Conservation (phyloP, 2,113 vertebrate species). For the Acanthisitta chloris region DNA sequence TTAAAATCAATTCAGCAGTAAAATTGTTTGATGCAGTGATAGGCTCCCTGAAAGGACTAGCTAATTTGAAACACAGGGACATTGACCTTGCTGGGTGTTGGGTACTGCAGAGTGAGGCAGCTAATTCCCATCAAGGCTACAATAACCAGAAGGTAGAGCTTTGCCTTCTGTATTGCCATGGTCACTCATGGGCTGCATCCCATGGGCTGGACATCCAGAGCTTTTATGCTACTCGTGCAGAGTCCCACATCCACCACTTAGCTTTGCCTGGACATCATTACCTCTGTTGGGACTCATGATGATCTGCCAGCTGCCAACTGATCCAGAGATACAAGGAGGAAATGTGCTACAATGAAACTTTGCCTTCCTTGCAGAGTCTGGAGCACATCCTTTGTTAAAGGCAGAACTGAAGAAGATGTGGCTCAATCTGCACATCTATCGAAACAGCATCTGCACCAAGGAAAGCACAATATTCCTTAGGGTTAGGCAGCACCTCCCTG, state of each 20-base stretch:
- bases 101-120: background rate
- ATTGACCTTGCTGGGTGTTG: background rate
- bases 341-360: background rate
- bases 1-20: background rate
- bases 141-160: background rate
- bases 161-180: background rate
- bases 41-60: background rate
- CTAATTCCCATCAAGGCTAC: background rate
- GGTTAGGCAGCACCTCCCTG: background rate
- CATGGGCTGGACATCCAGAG: background rate
- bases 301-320: background rate
- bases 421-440: background rate
- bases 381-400: background rate
- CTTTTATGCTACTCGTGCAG: background rate
- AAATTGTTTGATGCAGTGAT: background rate
- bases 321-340: background rate
- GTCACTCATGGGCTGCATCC: fast-evolving
- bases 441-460: background rate
- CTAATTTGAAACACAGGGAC: background rate
- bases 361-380: background rate
- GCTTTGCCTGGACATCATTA: background rate
- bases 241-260: background rate
- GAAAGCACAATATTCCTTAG: background rate
- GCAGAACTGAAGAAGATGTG: background rate
- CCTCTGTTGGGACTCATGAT: background rate